A percentile compares a stretch with the other conserved stretches of the same genome.
phyloP scores from a whole-genome alignment of 92 coral and sea anemone species.

The Nematostella vectensis region DNA sequence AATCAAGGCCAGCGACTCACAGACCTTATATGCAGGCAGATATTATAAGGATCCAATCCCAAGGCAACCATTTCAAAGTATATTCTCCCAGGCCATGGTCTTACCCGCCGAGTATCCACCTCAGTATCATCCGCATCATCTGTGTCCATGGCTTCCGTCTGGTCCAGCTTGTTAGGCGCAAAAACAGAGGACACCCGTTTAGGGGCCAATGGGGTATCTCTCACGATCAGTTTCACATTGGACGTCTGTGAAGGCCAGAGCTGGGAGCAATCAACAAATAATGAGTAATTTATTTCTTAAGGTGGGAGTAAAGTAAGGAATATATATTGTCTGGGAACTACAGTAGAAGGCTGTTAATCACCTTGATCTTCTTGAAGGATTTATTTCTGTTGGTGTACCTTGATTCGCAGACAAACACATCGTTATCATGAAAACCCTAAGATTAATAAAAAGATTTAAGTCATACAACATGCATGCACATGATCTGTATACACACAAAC shows the following conservation, averaged over 20 bases:
- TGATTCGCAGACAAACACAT: constrained; percentile 95
- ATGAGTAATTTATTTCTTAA: background rate
- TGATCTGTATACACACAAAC: too few species aligned
- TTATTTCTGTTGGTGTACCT: constrained; percentile 63
- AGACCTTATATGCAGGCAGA: too few species aligned
- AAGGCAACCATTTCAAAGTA: too few species aligned
- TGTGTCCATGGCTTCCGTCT: constrained; percentile 33
- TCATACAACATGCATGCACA: too few species aligned
- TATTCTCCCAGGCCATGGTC: too few species aligned
- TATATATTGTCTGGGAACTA: too few species aligned
- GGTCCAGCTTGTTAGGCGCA: constrained; percentile 24
- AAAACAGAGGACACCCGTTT: constrained; percentile 61
- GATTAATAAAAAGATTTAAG: background rate
- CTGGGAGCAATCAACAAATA: constrained; percentile 15
- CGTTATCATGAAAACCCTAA: constrained; percentile 74
- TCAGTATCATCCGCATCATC: constrained; percentile 47
- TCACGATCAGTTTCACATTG: constrained; percentile 34
- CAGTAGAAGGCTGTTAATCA: too few species aligned
- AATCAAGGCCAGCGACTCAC: too few species aligned
- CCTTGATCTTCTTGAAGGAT: constrained; percentile 87
- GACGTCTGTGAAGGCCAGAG: constrained; percentile 69
- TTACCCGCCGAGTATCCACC: constrained; percentile 39
- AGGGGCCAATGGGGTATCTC: constrained; percentile 62
- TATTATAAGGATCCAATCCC: too few species aligned
- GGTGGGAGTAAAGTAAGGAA: too few species aligned